Conservation (phyloP, 2,797 vertebrate species). For the Ctenopoma multispine region DNA sequence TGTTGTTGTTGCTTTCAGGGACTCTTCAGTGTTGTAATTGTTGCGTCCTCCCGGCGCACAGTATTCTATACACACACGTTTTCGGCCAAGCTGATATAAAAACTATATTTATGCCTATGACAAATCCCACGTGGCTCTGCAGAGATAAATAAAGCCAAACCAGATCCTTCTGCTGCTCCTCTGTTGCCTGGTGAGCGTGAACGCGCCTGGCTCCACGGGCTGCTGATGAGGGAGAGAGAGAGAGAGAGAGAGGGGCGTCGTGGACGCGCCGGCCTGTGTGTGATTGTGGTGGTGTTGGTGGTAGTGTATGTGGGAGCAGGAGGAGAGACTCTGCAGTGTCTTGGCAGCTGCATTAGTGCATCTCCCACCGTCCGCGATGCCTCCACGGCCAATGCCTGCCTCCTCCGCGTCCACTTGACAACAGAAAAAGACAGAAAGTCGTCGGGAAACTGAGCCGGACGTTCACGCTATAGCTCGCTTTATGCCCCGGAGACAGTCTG, state of each 20-base stretch:
- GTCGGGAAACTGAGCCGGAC: constrained; percentile 61
- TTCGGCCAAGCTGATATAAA: constrained; percentile 4
- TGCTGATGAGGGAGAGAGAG: constrained; percentile 45
- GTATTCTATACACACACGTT: not conserved
- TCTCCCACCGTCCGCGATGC: constrained; percentile 74
- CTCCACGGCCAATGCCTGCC: constrained; percentile 63
- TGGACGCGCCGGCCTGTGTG: constrained; percentile 66
- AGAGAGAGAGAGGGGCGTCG: constrained; percentile 37
- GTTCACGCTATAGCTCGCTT: constrained; percentile 15
- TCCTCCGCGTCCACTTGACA: constrained; percentile 69
- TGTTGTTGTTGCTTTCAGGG: constrained; percentile 12
- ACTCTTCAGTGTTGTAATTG: not conserved
- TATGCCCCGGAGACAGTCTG: constrained; percentile 52
- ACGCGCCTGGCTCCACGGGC: constrained; percentile 61
- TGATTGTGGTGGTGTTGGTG: constrained; percentile 31
- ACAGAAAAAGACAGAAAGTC: constrained; percentile 48
- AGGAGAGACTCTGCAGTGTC: constrained; percentile 81
- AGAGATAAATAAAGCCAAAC: constrained; percentile 75
- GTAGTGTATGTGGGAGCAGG: constrained; percentile 69
- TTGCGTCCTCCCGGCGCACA: not conserved
- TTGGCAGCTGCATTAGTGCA: constrained; percentile 79
- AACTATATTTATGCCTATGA: constrained; percentile 48
- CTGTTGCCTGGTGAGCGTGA: constrained; percentile 79
- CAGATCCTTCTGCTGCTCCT: constrained; percentile 56
- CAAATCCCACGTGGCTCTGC: constrained; percentile 68